Percentiles rank a stretch among this genome's conserved stretches.
Evolutionary conservation across 1,140 invertebrate species (phyloP).

Genomic region (Idris sp.): DNA sequence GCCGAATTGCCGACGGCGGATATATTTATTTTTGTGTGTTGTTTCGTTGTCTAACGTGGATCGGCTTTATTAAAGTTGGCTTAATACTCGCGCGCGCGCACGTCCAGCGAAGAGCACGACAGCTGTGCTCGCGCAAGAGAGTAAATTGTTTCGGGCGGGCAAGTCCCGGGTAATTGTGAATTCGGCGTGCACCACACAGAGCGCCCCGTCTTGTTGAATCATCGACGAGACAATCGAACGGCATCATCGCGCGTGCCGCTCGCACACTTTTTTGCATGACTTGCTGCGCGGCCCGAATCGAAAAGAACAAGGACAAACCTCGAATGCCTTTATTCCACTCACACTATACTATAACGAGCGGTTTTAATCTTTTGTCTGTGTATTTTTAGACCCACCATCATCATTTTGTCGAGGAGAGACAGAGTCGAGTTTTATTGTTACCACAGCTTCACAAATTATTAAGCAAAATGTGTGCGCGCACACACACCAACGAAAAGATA

Average conservation of each 20-base stretch:
- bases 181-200: constrained; percentile 58
- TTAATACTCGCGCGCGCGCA: constrained; percentile 17
- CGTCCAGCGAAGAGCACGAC: constrained; percentile 39
- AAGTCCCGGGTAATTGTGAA: constrained; percentile 62
- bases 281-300: constrained; percentile 10
- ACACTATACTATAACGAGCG: constrained; percentile 8
- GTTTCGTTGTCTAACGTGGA: constrained; percentile 31
- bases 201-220: constrained; percentile 66
- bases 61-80: constrained; percentile 49
- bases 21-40: constrained; percentile 58
- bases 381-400: too few species aligned
- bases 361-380: constrained; percentile 4
- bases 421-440: too few species aligned
- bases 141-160: constrained; percentile 62
- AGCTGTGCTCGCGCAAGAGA: constrained; percentile 62
- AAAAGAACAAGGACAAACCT: constrained; percentile 21
- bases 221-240: constrained; percentile 65
- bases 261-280: constrained; percentile 46
- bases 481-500: too few species aligned
- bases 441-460: too few species aligned
- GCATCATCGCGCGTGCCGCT: constrained; percentile 55
- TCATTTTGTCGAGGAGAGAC: too few species aligned
- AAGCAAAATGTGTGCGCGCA: not conserved
- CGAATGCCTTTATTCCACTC: constrained; percentile 8
- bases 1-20: constrained; percentile 23